A percentile compares a stretch with the other conserved stretches of the same genome.
These are phyloP conservation scores for Xenotilapia leptura DNA, from an alignment of 2,113 vertebrate species.

Conservation along the genomic window DNA sequence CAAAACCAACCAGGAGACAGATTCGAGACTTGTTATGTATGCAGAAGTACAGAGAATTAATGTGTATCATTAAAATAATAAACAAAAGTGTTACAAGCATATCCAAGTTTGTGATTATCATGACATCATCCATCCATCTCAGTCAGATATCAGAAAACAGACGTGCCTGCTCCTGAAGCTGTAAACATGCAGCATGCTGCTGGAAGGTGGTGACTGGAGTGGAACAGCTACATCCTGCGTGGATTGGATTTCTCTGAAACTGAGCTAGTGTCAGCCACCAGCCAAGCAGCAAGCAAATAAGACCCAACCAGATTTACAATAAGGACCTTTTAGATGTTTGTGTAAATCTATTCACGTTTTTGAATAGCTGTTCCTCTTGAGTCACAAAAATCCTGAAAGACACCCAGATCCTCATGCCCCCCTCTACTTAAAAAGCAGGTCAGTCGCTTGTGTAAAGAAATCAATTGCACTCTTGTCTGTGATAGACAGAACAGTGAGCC, in stretches of 20 bases:
- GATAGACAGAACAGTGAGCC: background rate
- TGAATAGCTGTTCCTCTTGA: background rate
- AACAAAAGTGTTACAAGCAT: background rate
- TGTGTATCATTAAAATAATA: background rate
- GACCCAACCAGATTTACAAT: slow-evolving; percentile 6
- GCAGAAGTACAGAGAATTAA: background rate
- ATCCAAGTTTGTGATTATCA: background rate
- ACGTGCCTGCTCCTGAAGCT: slow-evolving; percentile 4
- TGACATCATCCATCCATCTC: background rate
- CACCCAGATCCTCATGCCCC: background rate
- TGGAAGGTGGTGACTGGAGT: slow-evolving; percentile 38
- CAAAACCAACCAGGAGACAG: slow-evolving; percentile 3
- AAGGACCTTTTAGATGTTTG: background rate
- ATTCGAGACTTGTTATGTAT: background rate
- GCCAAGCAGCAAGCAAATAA: slow-evolving; percentile 18
- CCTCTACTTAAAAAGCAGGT: slow-evolving; percentile 24
- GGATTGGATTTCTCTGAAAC: slow-evolving; percentile 58
- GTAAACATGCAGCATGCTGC: slow-evolving; percentile 15
- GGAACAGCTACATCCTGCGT: slow-evolving; percentile 38
- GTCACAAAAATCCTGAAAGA: slow-evolving; percentile 39
- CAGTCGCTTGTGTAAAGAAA: slow-evolving; percentile 60
- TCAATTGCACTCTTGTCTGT: slow-evolving; percentile 44
- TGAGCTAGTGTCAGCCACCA: slow-evolving; percentile 41
- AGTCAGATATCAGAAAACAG: background rate
- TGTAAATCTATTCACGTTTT: background rate